Conservation (phyloP, 2,113 vertebrate genomes). For the Lamprologus tigripictilis region DNA sequence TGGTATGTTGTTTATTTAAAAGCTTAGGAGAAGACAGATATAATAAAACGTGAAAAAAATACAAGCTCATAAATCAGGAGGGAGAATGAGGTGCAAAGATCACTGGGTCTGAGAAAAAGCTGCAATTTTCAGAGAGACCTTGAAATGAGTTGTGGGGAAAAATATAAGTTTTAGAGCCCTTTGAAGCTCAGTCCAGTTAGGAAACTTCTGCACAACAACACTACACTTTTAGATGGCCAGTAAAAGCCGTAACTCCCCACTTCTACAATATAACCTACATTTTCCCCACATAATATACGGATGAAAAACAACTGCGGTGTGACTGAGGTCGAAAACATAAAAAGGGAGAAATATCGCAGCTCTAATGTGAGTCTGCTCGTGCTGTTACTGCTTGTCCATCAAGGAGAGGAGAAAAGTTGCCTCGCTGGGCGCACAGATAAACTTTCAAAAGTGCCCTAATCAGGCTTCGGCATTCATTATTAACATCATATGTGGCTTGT, state of each 20-base stretch:
- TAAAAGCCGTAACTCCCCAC: neutral
- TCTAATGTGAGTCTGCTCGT: neutral
- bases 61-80: neutral
- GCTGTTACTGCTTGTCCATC: neutral
- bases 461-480: neutral
- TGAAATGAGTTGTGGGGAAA: neutral
- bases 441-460: neutral
- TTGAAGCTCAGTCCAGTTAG: neutral
- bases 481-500: neutral
- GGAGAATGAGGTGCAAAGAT: neutral
- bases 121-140: neutral
- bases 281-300: neutral
- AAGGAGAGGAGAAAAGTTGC: neutral
- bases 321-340: conserved; percentile 18
- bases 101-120: neutral
- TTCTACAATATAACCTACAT: neutral
- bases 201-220: neutral
- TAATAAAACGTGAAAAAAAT: neutral
- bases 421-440: neutral
- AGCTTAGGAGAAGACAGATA: neutral
- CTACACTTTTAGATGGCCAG: neutral
- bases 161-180: neutral
- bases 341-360: conserved; percentile 11
- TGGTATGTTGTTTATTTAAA: neutral
- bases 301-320: neutral